phyloP scores from a whole-genome alignment of 2,888 invertebrate species.

The Palloptera scutellata region DNA sequence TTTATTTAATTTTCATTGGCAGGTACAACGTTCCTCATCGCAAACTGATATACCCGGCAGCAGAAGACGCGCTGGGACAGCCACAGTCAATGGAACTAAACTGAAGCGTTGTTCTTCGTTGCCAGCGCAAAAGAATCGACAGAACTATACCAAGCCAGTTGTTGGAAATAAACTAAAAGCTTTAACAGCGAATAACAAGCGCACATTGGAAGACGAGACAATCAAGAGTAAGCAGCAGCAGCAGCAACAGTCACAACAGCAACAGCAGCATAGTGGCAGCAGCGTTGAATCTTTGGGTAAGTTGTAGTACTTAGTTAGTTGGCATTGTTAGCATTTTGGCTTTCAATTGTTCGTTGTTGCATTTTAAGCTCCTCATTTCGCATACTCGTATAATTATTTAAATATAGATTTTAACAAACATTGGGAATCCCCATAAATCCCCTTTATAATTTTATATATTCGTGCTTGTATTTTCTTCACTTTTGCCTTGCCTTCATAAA shows the following conservation, averaged over 20 bases:
- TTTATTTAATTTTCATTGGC: not conserved
- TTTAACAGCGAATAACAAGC: slow-evolving; percentile 44
- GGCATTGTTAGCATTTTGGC: not conserved
- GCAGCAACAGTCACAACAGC: slow-evolving; percentile 34
- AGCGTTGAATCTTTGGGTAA: slow-evolving; percentile 64
- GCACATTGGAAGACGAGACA: slow-evolving; percentile 31
- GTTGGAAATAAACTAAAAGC: slow-evolving; percentile 40
- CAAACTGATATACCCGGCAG: slow-evolving; percentile 67
- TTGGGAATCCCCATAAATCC: too few species aligned
- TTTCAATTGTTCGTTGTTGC: not conserved
- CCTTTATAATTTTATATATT: too few species aligned
- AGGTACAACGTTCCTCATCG: slow-evolving; percentile 68
- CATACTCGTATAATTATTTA: too few species aligned
- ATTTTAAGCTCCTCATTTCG: too few species aligned
- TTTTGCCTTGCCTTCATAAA: too few species aligned
- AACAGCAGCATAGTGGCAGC: slow-evolving; percentile 54
- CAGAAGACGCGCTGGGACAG: slow-evolving; percentile 61
- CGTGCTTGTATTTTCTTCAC: too few species aligned
- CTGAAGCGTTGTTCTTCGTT: slow-evolving; percentile 69
- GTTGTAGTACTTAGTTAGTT: slow-evolving; percentile 34
- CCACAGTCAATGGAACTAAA: slow-evolving; percentile 62
- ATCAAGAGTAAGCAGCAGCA: slow-evolving; percentile 26
- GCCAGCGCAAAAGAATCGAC: slow-evolving; percentile 60
- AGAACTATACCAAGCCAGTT: slow-evolving; percentile 38
- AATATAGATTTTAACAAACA: too few species aligned